Conservation (phyloP, 1,140 invertebrate genomes). For the Pogonus chalceus region DNA sequence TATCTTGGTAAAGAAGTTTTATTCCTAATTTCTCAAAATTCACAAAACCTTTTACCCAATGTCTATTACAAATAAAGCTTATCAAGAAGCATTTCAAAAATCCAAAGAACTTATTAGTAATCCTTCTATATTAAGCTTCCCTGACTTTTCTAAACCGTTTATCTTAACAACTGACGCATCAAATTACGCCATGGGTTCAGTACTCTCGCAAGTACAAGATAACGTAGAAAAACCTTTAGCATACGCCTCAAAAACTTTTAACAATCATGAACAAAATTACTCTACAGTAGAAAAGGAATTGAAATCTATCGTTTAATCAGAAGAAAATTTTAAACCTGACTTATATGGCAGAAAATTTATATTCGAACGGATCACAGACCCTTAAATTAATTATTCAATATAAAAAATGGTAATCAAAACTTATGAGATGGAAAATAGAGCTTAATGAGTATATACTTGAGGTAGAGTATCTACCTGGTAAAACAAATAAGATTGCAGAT, state of each 20-base stretch:
- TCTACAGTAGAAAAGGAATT: conserved; percentile 27
- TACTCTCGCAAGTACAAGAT: conserved; percentile 24
- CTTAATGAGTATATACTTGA: conserved; percentile 36
- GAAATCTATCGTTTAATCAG: conserved; percentile 32
- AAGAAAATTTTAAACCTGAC: conserved; percentile 34
- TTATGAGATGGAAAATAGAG: conserved; percentile 37
- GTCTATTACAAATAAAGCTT: no score
- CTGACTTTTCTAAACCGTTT: conserved; percentile 22
- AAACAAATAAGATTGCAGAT: conserved; percentile 33
- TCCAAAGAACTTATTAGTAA: no score
- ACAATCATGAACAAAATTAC: conserved; percentile 23
- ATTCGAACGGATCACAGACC: conserved; percentile 32
- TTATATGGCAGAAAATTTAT: conserved; percentile 28
- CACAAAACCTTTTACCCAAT: conserved; percentile 13
- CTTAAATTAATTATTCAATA: conserved; percentile 34
- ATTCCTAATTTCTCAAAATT: conserved; percentile 9
- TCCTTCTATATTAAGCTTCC: conserved; percentile 26
- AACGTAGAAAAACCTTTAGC: conserved; percentile 23
- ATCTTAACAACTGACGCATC: conserved; percentile 22
- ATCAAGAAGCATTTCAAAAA: no score
- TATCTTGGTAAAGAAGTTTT: conserved; percentile 13
- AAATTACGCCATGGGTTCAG: conserved; percentile 15
- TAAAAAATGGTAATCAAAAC: conserved; percentile 33
- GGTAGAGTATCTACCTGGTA: conserved; percentile 35
- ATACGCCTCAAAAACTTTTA: conserved; percentile 25